Evolutionary conservation across 1,140 invertebrate genomes (phyloP).

Genomic region (Argopecten irradians): DNA sequence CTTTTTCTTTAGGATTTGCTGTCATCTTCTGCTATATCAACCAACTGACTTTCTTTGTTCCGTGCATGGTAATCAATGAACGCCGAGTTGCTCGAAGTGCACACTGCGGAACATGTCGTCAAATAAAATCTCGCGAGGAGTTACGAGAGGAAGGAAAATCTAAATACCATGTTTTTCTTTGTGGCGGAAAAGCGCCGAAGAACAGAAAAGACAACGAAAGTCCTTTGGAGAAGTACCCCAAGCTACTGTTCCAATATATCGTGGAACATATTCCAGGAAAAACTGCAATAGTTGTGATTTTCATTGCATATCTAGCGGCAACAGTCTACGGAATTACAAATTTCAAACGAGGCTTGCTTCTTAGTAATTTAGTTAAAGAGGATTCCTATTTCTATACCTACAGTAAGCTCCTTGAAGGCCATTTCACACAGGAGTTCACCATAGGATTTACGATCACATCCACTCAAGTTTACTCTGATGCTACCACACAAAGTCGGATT

Average conservation of each 20-base stretch:
- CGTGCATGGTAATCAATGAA: conserved; percentile 55
- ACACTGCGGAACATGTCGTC: conserved; percentile 51
- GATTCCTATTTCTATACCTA: conserved; percentile 40
- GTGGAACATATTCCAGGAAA: conserved; percentile 30
- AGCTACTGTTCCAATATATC: conserved; percentile 39
- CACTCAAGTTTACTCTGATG: not conserved
- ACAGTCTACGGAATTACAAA: conserved; percentile 40
- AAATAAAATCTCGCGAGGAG: conserved; percentile 20
- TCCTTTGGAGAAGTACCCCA: conserved; percentile 43
- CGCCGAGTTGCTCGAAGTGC: conserved; percentile 35
- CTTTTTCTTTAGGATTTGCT: conserved; percentile 52
- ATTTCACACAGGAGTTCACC: conserved; percentile 3
- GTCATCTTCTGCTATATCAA: conserved; percentile 59
- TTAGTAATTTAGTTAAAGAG: conserved; percentile 33
- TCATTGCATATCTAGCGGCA: conserved; percentile 38
- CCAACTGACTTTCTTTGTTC: conserved; percentile 52
- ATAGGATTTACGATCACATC: not conserved
- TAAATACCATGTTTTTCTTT: conserved; percentile 27
- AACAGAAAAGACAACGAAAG: conserved; percentile 40
- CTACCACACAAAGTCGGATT: not conserved
- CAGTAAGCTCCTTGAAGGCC: not conserved
- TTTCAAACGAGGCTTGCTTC: conserved; percentile 39
- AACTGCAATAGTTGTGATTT: conserved; percentile 32
- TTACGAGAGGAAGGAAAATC: not conserved
- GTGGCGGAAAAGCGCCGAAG: conserved; percentile 34